These are phyloP conservation scores for Psilopogon haemacephalus DNA, from an alignment of 2,113 vertebrate species.

Conservation along the genomic window DNA sequence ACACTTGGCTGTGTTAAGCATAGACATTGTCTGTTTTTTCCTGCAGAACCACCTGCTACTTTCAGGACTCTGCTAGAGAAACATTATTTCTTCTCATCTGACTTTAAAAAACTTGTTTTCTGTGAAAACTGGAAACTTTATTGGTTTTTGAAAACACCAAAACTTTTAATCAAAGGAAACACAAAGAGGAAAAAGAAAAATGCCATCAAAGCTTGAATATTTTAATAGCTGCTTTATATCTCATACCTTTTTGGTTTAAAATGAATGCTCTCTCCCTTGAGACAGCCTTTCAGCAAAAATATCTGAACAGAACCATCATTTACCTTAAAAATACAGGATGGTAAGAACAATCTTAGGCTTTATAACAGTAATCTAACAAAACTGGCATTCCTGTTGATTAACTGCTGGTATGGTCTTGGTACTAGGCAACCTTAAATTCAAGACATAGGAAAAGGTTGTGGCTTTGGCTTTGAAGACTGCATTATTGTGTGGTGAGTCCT, in stretches of 20 bases:
- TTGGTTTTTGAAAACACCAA: neutral
- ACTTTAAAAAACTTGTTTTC: neutral
- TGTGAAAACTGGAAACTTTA: neutral
- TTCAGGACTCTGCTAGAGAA: neutral
- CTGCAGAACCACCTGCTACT: no score
- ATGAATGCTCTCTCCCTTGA: neutral
- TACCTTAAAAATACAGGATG: constrained; percentile 30
- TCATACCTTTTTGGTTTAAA: neutral
- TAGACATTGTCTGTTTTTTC: neutral
- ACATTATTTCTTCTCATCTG: neutral
- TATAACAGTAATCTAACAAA: constrained; percentile 44
- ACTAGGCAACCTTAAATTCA: neutral
- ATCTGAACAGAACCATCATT: neutral
- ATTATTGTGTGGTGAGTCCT: neutral
- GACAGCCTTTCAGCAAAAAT: constrained; percentile 8
- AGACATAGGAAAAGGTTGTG: neutral
- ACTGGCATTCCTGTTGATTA: constrained; percentile 29
- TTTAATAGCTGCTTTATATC: constrained; percentile 24
- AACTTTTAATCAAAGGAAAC: constrained; percentile 44
- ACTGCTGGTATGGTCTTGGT: neutral
- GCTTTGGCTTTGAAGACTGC: neutral
- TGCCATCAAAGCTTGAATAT: neutral
- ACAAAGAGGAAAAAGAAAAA: constrained; percentile 2
- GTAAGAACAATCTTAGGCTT: constrained; percentile 18
- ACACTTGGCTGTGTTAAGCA: neutral